Evolutionary conservation across 1,140 invertebrate genomes (phyloP).

Genomic region (Medauroidea extradentata): DNA sequence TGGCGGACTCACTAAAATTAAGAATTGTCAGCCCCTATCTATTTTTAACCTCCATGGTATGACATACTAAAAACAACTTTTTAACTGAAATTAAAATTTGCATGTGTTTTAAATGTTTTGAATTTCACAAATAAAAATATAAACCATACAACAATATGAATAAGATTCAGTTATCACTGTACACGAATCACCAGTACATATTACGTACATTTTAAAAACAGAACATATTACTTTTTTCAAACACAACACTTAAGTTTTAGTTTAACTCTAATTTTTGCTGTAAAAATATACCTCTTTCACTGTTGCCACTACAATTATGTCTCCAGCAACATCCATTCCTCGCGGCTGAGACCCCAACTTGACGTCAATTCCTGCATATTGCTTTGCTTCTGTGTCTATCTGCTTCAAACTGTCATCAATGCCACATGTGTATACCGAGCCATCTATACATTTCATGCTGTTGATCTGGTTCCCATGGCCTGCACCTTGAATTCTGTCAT

Average conservation of each 20-base stretch:
- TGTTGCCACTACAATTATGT: slow-evolving; percentile 72
- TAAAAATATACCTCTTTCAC: slow-evolving; percentile 85
- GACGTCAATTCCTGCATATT: slow-evolving; percentile 61
- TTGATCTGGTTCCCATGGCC: slow-evolving; percentile 95
- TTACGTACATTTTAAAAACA: background rate
- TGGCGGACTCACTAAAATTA: no score
- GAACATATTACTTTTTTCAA: background rate
- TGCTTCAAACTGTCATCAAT: slow-evolving; percentile 85
- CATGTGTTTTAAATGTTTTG: no score
- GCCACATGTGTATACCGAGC: slow-evolving; percentile 75
- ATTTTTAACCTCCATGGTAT: no score
- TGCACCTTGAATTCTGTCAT: slow-evolving; percentile 69
- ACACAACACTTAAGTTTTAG: background rate
- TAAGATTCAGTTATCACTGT: no score
- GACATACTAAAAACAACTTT: no score
- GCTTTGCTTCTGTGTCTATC: slow-evolving; percentile 58
- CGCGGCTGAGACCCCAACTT: slow-evolving; percentile 87
- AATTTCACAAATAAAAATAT: no score
- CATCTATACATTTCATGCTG: slow-evolving; percentile 69
- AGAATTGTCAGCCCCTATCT: no score
- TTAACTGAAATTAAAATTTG: no score
- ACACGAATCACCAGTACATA: no score
- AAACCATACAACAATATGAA: no score
- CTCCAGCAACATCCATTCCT: slow-evolving; percentile 69
- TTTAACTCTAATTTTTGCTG: no score